Base-by-base conservation (phyloP, 2,888 invertebrate genomes). In the Drosophila peninsularis region DNA sequence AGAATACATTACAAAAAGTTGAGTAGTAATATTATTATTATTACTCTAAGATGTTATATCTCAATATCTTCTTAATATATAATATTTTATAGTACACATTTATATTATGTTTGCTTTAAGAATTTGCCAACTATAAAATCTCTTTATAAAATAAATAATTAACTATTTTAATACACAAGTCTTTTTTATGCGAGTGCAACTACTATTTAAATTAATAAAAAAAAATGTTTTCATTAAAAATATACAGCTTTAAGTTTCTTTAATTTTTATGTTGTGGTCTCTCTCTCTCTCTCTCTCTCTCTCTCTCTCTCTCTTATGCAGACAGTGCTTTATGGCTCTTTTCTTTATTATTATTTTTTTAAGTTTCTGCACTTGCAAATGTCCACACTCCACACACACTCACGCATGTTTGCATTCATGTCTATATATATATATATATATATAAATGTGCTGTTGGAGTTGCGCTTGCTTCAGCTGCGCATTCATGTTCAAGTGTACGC, bases 401-500 rank as follows among this genome's bases (percentile, higher is more conserved):
- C 34, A 42, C 9, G 17, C 19, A 27, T 17, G 34, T 5, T 32
- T 21, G 24, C 39, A 49, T 42, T 11, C 30, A 42, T 21, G 14
- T 49, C n/a, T 19, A 34, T 27, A 21, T 17, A 13, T 6, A 24
- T 10, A 44, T n/a, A 14, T 24, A 30, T 45, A n/a, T 37, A 17
- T 21, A 17, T 6, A 30, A 10, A 6, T 11, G 3, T 47, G 4
- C 17, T n/a, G n/a, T 36, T 24, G 19, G n/a, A 30, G 36, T 2
- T 34, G 19, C 11, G 67, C 17, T 53, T 47, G 42, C 47, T 42
- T 61, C 65, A 41, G 58, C 41, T 60, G 65, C 39, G 61, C 62
- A 80, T 80, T 77, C 67, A 76, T 63, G 68, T 69, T 80, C 81
- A 83, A 80, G 87, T 80, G 64, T 83, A 60, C 58, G 64, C 37